Base-by-base conservation (phyloP, 2,113 vertebrate species). In the Octodon degus region DNA sequence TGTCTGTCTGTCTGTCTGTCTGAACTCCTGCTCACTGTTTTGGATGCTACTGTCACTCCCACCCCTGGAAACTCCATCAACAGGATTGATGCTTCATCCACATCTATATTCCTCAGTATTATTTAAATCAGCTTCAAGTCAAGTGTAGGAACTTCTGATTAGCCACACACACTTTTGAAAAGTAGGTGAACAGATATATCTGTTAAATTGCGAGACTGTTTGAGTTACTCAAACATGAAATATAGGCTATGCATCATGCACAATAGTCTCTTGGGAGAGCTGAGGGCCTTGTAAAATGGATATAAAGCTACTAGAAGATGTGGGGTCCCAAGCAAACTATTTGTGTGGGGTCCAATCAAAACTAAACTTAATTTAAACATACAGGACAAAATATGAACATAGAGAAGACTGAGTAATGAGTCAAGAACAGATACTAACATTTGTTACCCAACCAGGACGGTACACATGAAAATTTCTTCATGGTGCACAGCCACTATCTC, bases 311-410 rank as follows among this genome's bases (percentile, higher is more conserved):
- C 32, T 40, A 80, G 10, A 32, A 10, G 16, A 1, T 77, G 25
- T 30, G 37, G 34, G 65, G 43, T 12, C 40, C 58, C 70, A 47
- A 72, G 47, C 2, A 88, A 87, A 88, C 72, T 77, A 27, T 77
- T 53, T 92, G 68, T 84, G 58, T 93, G 22, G 20, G 20, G 3
- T 1, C 9, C 37, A 82, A 20, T 67, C 27, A 80, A 82, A 58
- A 60, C 70, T 60, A 14, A 63, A 67, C 70, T 96, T 88, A 63
- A 76, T 67, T 93, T 91, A 5, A 79, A 83, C 62, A 79, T 79
- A 24, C 27, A 58, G 53, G 43, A 55, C 37, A 63, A 91, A 93
- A 91, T 79, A 81, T 63, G 77, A 6, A 93, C 24, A 93, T 89
- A 86, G 24, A 20, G 47, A 91, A 63, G 43, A 92, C 10, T 83